Percentiles rank a stretch among this genome's conserved stretches.
These are phyloP conservation scores for Terrapene triunguis DNA, from an alignment of 2,113 vertebrate genomes.

Conservation along the genomic window DNA sequence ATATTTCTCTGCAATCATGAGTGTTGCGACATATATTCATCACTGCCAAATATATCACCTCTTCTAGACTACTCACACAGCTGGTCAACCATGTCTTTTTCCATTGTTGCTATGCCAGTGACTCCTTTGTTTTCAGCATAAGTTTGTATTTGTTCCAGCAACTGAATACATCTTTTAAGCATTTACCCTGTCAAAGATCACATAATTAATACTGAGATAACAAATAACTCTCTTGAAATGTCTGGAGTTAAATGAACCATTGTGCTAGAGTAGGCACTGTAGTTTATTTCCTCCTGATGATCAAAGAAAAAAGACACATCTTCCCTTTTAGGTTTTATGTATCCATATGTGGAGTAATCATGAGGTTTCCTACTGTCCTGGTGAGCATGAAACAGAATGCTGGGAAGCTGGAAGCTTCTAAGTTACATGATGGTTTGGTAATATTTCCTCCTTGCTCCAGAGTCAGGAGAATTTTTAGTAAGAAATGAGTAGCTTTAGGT, in stretches of 20 bases:
- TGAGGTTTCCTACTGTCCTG: not conserved
- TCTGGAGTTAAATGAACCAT: not conserved
- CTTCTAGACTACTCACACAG: not conserved
- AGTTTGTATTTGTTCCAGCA: not conserved
- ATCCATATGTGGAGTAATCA: not conserved
- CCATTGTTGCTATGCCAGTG: not conserved
- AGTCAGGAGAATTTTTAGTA: not conserved
- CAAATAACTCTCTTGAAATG: not conserved
- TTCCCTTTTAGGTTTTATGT: not conserved
- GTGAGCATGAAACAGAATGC: too few species aligned
- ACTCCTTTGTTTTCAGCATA: not conserved
- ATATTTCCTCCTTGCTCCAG: not conserved
- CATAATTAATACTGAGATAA: not conserved
- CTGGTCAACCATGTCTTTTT: not conserved
- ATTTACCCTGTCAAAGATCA: not conserved
- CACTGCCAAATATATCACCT: slow-evolving; percentile 8
- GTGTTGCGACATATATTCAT: not conserved
- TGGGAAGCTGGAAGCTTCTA: not conserved
- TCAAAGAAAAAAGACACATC: rapidly evolving
- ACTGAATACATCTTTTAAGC: not conserved
- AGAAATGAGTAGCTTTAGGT: not conserved
- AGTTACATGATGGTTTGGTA: not conserved
- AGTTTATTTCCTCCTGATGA: not conserved
- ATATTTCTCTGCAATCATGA: not conserved
- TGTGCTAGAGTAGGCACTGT: not conserved